These are phyloP conservation scores for Poeciliopsis paucimaculata DNA, from an alignment of 2,797 vertebrate genomes.

Conservation along the genomic window DNA sequence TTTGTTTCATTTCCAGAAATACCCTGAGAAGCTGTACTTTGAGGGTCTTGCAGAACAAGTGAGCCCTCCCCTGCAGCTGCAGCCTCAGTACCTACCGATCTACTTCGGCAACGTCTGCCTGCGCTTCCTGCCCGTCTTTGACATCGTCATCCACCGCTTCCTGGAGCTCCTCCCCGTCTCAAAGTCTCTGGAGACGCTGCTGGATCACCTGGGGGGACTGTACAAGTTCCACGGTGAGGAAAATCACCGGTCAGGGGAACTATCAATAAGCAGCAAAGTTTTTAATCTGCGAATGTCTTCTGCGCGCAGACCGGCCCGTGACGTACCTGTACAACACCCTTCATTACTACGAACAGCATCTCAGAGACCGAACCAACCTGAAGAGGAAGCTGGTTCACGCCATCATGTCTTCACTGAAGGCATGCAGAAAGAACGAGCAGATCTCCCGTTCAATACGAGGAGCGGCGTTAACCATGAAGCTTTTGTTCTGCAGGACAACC, in stretches of 20 bases:
- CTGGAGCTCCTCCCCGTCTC: slow-evolving; percentile 97
- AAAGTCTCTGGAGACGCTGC: slow-evolving; percentile 94
- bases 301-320: slow-evolving; percentile 90
- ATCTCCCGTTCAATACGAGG: not conserved
- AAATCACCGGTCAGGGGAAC: not conserved
- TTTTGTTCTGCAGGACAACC: slow-evolving; percentile 83
- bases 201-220: slow-evolving; percentile 95
- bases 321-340: slow-evolving; percentile 99
- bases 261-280: not conserved
- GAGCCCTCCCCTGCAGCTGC: slow-evolving; percentile 94
- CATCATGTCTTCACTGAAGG: slow-evolving; percentile 96
- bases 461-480: not conserved
- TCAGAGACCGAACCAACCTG: slow-evolving; percentile 91
- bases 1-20: slow-evolving; percentile 83
- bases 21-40: slow-evolving; percentile 98
- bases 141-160: slow-evolving; percentile 99
- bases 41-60: slow-evolving; percentile 98
- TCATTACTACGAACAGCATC: slow-evolving; percentile 96
- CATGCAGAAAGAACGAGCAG: not conserved
- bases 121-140: slow-evolving; percentile 97
- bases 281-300: not conserved
- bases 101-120: slow-evolving; percentile 99
- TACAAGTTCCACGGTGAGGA: slow-evolving; percentile 97
- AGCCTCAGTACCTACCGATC: slow-evolving; percentile 95
- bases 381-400: slow-evolving; percentile 98